These are phyloP conservation scores for Pachyuromys duprasi DNA, from an alignment of 2,797 vertebrate species.

Conservation along the genomic window DNA sequence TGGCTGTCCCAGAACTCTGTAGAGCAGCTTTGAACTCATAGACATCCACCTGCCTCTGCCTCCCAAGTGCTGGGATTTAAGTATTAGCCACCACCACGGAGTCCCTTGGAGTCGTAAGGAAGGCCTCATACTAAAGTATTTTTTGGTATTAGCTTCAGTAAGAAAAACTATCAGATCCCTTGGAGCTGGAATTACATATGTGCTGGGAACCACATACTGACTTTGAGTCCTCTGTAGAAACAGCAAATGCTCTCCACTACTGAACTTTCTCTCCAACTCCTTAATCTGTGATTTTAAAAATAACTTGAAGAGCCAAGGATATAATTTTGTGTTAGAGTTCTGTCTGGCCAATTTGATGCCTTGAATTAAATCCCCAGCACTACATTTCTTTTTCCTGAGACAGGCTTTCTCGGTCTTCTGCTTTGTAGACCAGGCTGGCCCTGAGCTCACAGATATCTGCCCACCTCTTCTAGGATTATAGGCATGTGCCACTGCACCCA, in stretches of 20 bases:
- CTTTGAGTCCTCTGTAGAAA: not conserved
- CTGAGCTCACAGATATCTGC: too few species aligned
- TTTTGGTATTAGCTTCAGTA: slow-evolving; percentile 32
- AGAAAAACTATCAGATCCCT: not conserved
- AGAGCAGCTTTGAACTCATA: not conserved
- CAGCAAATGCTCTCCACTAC: not conserved
- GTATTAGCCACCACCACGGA: not conserved
- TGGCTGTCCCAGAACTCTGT: not conserved
- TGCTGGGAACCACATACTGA: not conserved
- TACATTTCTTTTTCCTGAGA: not conserved
- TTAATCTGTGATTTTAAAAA: not conserved
- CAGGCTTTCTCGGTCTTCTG: too few species aligned
- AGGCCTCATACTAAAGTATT: not conserved
- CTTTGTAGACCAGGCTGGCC: too few species aligned
- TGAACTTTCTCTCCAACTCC: not conserved
- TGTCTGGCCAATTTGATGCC: not conserved
- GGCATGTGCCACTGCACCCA: too few species aligned
- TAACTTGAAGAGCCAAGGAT: not conserved
- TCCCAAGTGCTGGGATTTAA: not conserved
- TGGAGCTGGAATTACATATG: not conserved
- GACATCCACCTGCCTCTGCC: not conserved
- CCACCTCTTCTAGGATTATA: too few species aligned
- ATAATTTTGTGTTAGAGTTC: not conserved
- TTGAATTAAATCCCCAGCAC: not conserved
- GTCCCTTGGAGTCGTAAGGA: not conserved